phyloP scores from a whole-genome alignment of 2,113 vertebrate genomes.

The Anhinga anhinga region DNA sequence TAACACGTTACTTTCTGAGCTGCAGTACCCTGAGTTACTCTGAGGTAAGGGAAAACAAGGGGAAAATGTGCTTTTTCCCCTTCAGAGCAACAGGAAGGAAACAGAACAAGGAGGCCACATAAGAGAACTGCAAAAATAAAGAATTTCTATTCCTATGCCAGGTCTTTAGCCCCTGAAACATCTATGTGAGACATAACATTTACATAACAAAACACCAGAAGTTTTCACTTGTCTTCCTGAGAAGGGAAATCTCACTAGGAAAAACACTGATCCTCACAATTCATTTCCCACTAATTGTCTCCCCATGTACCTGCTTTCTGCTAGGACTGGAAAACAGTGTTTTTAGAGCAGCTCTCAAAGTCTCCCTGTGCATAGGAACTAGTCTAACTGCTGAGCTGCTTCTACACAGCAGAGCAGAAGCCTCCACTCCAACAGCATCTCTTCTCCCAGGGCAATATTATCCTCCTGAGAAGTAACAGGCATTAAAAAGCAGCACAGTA shows the following conservation, averaged over 20 bases:
- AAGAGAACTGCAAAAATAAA: background rate
- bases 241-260: background rate
- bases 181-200: background rate
- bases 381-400: background rate
- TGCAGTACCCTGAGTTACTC: background rate
- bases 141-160: background rate
- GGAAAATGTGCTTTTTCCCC: background rate
- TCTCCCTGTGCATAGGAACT: background rate
- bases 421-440: background rate
- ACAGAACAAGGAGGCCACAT: background rate
- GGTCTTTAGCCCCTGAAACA: background rate
- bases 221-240: background rate
- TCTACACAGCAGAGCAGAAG: background rate
- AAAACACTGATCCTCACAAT: background rate
- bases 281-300: background rate
- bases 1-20: background rate
- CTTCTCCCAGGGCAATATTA: background rate
- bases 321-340: background rate
- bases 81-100: background rate
- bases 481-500: background rate
- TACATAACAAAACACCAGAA: background rate
- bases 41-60: background rate
- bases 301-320: background rate
- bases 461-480: background rate
- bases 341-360: background rate